Evolutionary conservation across 1,140 invertebrate species (phyloP), one percentile per base, ranked within the genome.

Genomic region (Asbolus verrucosus): DNA sequence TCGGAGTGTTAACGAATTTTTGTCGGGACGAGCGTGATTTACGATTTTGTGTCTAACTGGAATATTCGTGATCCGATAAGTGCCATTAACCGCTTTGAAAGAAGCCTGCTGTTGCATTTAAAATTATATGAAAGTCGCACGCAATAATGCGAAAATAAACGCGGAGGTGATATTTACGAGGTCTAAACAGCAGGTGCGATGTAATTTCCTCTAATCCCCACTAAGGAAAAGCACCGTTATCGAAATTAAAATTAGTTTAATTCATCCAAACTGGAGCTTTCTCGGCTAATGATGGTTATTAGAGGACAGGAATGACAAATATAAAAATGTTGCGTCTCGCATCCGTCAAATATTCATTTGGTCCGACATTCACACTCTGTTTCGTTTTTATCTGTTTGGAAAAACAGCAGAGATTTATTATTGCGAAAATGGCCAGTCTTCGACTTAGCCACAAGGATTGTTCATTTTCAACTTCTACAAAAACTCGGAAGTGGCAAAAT

Each of bases 161-260:
- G 46, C 18, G 21, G 21, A 54, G 21, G 9, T 54, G 19, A n/a
- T 54, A 27, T 54, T 54, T 54, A 50, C 15, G 43, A 14, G 16
- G 43, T n/a, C 43, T 50, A 50, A 50, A 50, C 43, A 50, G 43
- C 43, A 50, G 43, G 43, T 50, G 43, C 43, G 43, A 50, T 50
- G 43, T 50, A 50, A 50, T 50, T 50, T 50, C 43, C 16, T 50
- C 43, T 15, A 21, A 50, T 50, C 19, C 39, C 39, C 6, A 14
- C 8, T 15, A 41, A 41, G 15, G 43, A 50, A 8, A 50, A 50
- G n/a, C n/a, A 50, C 33, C 11, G n/a, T 36, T 11, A 36, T 50
- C 43, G 43, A 50, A 50, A 50, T 19, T 15, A 50, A 50, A 50
- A 50, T 50, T 50, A 21, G 16, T 50, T 19, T 19, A 18, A 24